A percentile compares a stretch with the other conserved stretches of the same genome.
Evolutionary conservation across 2,797 vertebrate genomes (phyloP).

Genomic region (Bufotes viridis): DNA sequence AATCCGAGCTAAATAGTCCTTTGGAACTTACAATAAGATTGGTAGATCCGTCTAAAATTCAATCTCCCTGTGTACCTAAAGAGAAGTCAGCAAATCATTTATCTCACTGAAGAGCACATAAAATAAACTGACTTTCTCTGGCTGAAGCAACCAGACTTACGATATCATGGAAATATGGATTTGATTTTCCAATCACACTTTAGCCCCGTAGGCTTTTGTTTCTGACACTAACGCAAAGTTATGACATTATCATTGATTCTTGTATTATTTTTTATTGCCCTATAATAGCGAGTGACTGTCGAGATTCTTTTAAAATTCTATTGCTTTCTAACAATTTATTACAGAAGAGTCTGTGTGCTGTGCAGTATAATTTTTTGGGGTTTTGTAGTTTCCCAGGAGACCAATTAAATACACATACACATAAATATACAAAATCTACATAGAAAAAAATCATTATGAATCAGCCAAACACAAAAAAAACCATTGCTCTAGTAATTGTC

Average conservation of each 20-base stretch:
- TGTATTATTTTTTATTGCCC: constrained; percentile 55
- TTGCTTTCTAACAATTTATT: constrained; percentile 52
- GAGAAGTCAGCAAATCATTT: constrained; percentile 41
- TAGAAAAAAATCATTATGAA: constrained; percentile 11
- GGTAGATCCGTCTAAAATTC: constrained; percentile 41
- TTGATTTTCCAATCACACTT: constrained; percentile 57
- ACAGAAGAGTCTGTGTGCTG: background rate
- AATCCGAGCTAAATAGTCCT: constrained; percentile 31
- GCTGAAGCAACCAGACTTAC: constrained; percentile 34
- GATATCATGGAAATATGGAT: constrained; percentile 51
- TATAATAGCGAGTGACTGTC: constrained; percentile 48
- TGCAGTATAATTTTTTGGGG: background rate
- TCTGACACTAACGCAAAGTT: constrained; percentile 56
- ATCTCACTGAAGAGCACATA: constrained; percentile 50
- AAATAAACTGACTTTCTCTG: constrained; percentile 31
- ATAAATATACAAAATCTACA: background rate
- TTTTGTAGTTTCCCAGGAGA: background rate
- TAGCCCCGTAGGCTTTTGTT: constrained; percentile 54
- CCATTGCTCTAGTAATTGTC: background rate
- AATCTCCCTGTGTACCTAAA: constrained; percentile 45
- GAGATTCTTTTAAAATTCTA: constrained; percentile 43
- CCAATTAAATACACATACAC: background rate
- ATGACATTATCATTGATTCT: constrained; percentile 57
- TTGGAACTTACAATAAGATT: constrained; percentile 11
- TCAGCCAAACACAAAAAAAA: background rate